These are phyloP conservation scores for Marmota monax DNA, from an alignment of 2,113 vertebrate species.

Conservation along the genomic window DNA sequence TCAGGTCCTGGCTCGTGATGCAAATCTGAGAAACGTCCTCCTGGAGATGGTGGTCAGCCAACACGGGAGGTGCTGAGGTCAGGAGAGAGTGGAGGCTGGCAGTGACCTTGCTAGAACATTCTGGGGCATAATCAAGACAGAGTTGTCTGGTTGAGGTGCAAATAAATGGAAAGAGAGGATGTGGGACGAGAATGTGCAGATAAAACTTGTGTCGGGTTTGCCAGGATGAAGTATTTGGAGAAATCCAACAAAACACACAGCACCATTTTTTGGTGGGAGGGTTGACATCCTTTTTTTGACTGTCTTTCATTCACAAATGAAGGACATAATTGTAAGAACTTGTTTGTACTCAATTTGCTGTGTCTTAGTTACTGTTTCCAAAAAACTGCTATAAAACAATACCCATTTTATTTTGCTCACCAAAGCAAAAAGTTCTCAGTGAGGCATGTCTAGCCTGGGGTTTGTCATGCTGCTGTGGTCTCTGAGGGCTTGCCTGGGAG, in stretches of 20 bases:
- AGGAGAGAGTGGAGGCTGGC: not conserved
- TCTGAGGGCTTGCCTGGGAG: not conserved
- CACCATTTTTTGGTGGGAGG: too few species aligned
- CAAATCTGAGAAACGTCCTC: too few species aligned
- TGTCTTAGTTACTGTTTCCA: not conserved
- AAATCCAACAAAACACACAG: not conserved
- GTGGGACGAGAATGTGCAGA: not conserved
- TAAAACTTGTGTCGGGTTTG: not conserved
- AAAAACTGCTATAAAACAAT: not conserved
- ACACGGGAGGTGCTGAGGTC: not conserved
- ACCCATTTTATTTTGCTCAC: not conserved
- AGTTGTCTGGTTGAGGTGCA: not conserved
- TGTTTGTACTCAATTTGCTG: accelerated
- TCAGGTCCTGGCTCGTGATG: not conserved
- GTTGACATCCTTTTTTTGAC: not conserved
- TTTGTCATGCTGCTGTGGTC: not conserved
- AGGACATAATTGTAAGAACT: not conserved
- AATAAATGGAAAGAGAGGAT: not conserved
- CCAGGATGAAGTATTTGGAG: not conserved
- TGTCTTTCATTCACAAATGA: not conserved
- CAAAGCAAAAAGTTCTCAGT: too few species aligned
- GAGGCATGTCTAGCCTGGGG: not conserved
- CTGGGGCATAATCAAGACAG: not conserved
- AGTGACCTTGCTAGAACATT: not conserved
- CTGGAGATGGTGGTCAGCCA: not conserved